These are phyloP conservation scores for Pollimyrus isidori DNA, from an alignment of 2,113 vertebrate genomes.

Conservation along the genomic window DNA sequence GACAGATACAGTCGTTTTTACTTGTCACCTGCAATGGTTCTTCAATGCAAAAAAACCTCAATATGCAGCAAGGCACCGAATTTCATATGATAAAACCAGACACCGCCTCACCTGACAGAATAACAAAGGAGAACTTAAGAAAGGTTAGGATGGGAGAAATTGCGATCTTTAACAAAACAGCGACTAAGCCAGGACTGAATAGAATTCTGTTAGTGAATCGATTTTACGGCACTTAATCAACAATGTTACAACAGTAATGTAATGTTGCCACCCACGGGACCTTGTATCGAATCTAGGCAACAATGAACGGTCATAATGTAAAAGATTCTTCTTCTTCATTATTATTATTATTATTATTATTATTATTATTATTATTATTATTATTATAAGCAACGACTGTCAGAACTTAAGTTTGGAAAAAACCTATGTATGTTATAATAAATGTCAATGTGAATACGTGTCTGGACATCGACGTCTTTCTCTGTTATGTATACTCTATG, in stretches of 20 bases:
- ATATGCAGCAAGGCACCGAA: neutral
- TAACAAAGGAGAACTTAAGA: neutral
- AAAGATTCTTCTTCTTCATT: neutral
- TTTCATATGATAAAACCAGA: neutral
- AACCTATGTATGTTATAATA: neutral
- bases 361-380: neutral
- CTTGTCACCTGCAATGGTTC: neutral
- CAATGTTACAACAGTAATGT: neutral
- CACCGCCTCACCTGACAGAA: neutral
- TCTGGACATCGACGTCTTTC: neutral
- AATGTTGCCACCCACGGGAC: neutral
- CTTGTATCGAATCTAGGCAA: neutral
- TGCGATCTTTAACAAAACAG: neutral
- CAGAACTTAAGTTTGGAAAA: neutral
- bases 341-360: too few species aligned
- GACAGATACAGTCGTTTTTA: neutral
- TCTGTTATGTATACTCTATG: neutral
- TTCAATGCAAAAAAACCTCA: neutral
- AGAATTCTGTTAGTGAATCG: neutral
- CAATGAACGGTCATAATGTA: neutral
- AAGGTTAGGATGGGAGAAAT: neutral
- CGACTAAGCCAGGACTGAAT: neutral
- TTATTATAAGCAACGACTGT: neutral
- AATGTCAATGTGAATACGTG: neutral
- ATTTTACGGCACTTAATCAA: neutral